A percentile compares a stretch with the other conserved stretches of the same genome.
Conservation (phyloP, 2,797 vertebrate genomes). For the Alca torda region DNA sequence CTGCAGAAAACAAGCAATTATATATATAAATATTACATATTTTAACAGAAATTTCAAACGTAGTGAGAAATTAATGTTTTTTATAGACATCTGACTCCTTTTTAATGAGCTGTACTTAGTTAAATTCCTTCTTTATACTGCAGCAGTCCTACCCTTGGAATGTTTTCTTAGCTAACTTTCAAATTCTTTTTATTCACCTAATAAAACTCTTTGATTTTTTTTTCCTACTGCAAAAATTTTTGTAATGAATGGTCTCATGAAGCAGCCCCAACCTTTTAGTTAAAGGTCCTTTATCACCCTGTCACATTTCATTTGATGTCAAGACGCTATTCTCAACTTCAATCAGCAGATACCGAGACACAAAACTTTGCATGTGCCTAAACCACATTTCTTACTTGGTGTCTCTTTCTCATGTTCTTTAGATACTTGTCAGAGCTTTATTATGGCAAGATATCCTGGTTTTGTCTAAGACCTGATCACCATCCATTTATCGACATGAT, state of each 20-base stretch:
- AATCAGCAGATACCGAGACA: neutral
- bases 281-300: constrained; percentile 24
- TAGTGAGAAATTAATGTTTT: constrained; percentile 46
- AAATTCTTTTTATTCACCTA: constrained; percentile 61
- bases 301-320: neutral
- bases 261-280: neutral
- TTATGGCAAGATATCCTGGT: neutral
- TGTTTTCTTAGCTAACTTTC: constrained; percentile 63
- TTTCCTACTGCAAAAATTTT: constrained; percentile 26
- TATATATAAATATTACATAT: neutral
- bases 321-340: neutral
- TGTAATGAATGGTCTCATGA: constrained; percentile 45
- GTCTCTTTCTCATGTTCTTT: neutral
- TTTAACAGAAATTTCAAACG: constrained; percentile 41
- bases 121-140: constrained; percentile 63
- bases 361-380: neutral
- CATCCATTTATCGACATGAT: neutral
- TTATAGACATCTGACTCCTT: constrained; percentile 59
- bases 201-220: constrained; percentile 71
- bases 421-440: neutral
- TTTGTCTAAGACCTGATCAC: neutral
- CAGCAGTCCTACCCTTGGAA: constrained; percentile 42
- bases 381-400: neutral
- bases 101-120: constrained; percentile 31
- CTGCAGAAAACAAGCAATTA: neutral